Percentiles rank a stretch among this genome's conserved stretches.
These are phyloP conservation scores for Augochlora pura DNA, from an alignment of 1,140 invertebrate genomes.

Conservation along the genomic window DNA sequence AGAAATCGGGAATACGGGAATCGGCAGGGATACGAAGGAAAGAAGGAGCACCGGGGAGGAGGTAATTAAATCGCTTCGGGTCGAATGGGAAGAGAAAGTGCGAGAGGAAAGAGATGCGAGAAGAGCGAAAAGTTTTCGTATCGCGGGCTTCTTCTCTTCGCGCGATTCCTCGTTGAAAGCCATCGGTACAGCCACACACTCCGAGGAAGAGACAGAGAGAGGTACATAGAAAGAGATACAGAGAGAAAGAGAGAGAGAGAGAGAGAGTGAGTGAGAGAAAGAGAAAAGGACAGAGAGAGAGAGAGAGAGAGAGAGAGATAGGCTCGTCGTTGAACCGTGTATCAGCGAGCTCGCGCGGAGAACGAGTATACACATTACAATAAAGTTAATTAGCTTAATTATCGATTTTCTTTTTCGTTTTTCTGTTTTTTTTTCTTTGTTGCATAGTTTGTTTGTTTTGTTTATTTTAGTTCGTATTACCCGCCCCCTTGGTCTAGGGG, in stretches of 20 bases:
- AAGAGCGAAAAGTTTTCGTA: neutral
- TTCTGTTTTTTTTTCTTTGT: neutral
- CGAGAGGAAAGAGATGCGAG: no score
- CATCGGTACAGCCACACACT: no score
- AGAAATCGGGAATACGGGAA: no score
- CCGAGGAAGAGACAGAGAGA: no score
- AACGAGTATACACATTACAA: slow-evolving; percentile 42
- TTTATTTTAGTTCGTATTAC: slow-evolving; percentile 76
- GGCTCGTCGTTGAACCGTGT: no score
- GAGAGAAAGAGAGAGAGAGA: no score
- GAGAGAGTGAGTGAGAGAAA: no score
- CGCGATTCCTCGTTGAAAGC: neutral
- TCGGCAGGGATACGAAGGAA: neutral
- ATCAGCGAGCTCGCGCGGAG: slow-evolving; percentile 15
- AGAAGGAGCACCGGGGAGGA: neutral
- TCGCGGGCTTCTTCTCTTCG: neutral
- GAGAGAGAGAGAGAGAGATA: no score
- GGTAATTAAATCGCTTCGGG: no score
- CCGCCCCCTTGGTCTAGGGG: slow-evolving; percentile 51
- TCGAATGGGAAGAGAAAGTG: no score
- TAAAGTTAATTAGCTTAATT: slow-evolving; percentile 71
- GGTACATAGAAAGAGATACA: no score
- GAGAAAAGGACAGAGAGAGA: no score
- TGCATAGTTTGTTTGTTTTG: slow-evolving; percentile 20
- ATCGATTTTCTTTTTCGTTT: slow-evolving; percentile 63